These are phyloP conservation scores for Melieria omissa DNA, from an alignment of 2,888 invertebrate species.

Conservation along the genomic window DNA sequence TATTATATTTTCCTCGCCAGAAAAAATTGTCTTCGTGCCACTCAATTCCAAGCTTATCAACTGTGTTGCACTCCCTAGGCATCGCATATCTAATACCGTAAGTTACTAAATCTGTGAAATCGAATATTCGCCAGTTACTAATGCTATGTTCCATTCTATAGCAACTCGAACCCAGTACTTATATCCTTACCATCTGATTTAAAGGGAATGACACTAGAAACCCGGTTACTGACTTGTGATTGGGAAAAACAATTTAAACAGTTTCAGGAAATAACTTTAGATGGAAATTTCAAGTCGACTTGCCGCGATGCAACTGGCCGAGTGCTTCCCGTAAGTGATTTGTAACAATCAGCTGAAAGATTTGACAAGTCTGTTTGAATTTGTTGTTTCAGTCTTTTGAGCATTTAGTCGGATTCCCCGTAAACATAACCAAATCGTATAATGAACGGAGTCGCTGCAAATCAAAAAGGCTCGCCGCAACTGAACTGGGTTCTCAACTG, in stretches of 20 bases:
- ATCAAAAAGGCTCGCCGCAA: slow-evolving; percentile 46
- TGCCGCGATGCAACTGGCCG: slow-evolving; percentile 68
- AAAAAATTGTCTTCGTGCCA: slow-evolving; percentile 72
- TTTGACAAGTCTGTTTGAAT: background rate
- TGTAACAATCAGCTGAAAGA: background rate
- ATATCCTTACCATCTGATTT: slow-evolving; percentile 73
- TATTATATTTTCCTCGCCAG: slow-evolving; percentile 74
- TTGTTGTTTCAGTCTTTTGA: slow-evolving; percentile 48
- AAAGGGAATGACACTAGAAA: slow-evolving; percentile 73
- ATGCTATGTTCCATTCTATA: slow-evolving; percentile 53
- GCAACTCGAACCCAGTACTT: slow-evolving; percentile 72
- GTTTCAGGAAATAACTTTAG: slow-evolving; percentile 73
- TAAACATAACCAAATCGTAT: slow-evolving; percentile 50
- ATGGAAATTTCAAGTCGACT: slow-evolving; percentile 73
- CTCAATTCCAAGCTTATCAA: slow-evolving; percentile 73
- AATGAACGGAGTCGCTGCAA: slow-evolving; percentile 48
- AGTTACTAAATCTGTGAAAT: slow-evolving; percentile 60
- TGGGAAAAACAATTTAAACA: slow-evolving; percentile 74
- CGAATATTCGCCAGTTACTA: background rate
- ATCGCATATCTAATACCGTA: slow-evolving; percentile 74
- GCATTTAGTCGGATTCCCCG: slow-evolving; percentile 50
- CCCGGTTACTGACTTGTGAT: slow-evolving; percentile 72
- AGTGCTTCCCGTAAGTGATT: background rate
- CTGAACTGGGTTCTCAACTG: slow-evolving; percentile 65
- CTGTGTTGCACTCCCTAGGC: slow-evolving; percentile 74